phyloP scores from a whole-genome alignment of 2,113 vertebrate genomes.

The Orycteropus afer region DNA sequence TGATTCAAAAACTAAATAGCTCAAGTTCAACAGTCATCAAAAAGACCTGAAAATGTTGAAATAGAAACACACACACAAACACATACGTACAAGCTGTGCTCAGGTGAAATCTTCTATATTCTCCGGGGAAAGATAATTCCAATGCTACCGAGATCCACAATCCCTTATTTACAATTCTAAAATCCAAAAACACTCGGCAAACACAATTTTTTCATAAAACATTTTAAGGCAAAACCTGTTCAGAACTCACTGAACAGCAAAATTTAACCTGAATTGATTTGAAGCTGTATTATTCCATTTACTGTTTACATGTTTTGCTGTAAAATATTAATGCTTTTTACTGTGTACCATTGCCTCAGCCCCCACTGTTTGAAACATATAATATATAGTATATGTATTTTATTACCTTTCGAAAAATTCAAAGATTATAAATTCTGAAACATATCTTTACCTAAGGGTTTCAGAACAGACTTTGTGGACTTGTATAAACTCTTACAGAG shows the following conservation, averaged over 20 bases:
- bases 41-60: not conserved
- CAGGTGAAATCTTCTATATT: not conserved
- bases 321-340: not conserved
- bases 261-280: not conserved
- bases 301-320: not conserved
- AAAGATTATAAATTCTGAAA: not conserved
- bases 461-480: not conserved
- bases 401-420: not conserved
- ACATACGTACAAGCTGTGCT: not conserved
- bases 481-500: not conserved
- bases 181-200: not conserved
- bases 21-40: slow-evolving; percentile 24
- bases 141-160: not conserved
- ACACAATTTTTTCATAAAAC: not conserved
- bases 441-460: not conserved
- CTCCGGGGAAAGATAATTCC: not conserved
- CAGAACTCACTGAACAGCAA: slow-evolving; percentile 18
- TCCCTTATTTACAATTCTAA: slow-evolving; percentile 12
- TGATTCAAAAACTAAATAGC: not conserved
- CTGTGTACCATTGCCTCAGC: not conserved
- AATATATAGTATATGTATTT: not conserved
- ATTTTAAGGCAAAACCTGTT: slow-evolving; percentile 39
- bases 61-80: not conserved
- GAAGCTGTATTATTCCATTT: not conserved
- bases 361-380: not conserved